Percentiles rank a stretch among this genome's conserved stretches.
Conservation (phyloP, 2,797 vertebrate genomes). For the Sebastes trivittatus region DNA sequence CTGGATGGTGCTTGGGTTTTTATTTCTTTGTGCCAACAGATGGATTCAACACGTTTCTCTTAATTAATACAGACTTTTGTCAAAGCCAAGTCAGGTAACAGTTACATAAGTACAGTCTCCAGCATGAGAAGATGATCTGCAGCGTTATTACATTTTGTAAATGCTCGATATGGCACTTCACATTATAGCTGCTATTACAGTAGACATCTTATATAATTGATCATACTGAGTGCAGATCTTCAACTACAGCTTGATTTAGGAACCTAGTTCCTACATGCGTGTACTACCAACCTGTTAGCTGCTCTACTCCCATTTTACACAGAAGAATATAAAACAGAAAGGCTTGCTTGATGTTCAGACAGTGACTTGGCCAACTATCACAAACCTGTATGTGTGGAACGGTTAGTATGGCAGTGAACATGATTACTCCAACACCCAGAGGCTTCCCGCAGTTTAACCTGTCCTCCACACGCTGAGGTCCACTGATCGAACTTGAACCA, state of each 20-base stretch:
- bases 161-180: conserved; percentile 66
- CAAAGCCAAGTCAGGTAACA: not conserved
- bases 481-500: not conserved
- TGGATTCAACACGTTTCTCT: not conserved
- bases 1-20: not conserved
- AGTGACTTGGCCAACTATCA: not conserved
- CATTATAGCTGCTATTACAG: conserved; percentile 45
- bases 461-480: not conserved
- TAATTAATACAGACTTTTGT: conserved; percentile 15
- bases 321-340: conserved; percentile 29
- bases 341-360: conserved; percentile 16
- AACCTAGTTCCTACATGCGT: conserved; percentile 24
- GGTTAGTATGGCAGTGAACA: conserved; percentile 44
- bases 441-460: not conserved
- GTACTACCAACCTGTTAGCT: not conserved
- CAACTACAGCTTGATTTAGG: not conserved
- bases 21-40: not conserved
- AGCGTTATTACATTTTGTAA: conserved; percentile 27
- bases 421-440: not conserved
- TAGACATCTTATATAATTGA: conserved; percentile 13
- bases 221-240: conserved; percentile 16
- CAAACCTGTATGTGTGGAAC: conserved; percentile 27
- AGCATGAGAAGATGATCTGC: conserved; percentile 1
- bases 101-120: conserved; percentile 1
- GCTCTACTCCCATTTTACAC: conserved; percentile 22